phyloP scores from a whole-genome alignment of 2,113 vertebrate genomes.

The Loxodonta africana region DNA sequence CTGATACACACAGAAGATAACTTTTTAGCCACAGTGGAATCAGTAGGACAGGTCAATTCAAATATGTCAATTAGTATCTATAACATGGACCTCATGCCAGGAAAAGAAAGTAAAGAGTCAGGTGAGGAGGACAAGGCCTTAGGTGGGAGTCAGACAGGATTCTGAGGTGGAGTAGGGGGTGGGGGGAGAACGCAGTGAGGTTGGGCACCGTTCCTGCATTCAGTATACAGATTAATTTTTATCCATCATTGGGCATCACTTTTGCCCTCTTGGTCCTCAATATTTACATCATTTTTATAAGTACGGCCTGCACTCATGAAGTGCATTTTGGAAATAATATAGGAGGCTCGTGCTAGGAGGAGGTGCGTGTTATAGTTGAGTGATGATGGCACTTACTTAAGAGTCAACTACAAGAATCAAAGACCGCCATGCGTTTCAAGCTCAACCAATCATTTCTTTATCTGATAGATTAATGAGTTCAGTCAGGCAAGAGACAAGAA shows the following conservation, averaged over 20 bases:
- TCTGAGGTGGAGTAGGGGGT: background rate
- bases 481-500: background rate
- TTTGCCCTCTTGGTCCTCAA: background rate
- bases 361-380: background rate
- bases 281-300: constrained; percentile 10
- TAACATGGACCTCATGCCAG: background rate
- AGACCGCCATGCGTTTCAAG: background rate
- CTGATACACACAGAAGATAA: constrained; percentile 19
- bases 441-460: background rate
- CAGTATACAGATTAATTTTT: too few species aligned
- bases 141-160: background rate
- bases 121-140: background rate
- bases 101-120: constrained; percentile 22
- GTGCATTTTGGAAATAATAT: background rate
- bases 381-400: background rate
- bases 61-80: background rate
- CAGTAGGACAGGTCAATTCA: constrained; percentile 13
- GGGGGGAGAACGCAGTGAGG: background rate
- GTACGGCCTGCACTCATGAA: background rate
- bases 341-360: background rate
- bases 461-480: constrained; percentile 32
- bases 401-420: background rate
- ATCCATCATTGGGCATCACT: background rate
- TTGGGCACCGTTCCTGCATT: background rate
- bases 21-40: constrained; percentile 65